phyloP scores from a whole-genome alignment of 2,113 vertebrate species.

The Ptychochromis oligacanthus region DNA sequence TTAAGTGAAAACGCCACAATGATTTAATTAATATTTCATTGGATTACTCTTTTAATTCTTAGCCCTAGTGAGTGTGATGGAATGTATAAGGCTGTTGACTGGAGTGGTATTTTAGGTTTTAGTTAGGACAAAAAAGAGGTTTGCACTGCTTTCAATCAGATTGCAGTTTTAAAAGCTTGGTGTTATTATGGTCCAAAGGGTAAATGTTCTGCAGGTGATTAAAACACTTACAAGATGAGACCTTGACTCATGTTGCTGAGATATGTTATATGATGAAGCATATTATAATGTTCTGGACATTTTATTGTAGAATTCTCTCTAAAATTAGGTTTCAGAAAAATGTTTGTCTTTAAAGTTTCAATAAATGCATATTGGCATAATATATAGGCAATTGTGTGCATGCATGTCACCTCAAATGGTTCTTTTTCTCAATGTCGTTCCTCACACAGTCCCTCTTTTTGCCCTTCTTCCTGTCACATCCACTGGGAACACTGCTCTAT shows the following conservation, averaged over 20 bases:
- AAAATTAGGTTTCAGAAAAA: not conserved
- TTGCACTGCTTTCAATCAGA: constrained; percentile 62
- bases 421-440: constrained; percentile 41
- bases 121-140: constrained; percentile 15
- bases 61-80: constrained; percentile 53
- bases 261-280: constrained; percentile 54
- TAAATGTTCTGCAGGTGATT: constrained; percentile 59
- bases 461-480: constrained; percentile 50
- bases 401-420: constrained; percentile 32
- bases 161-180: constrained; percentile 54
- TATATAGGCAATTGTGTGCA: constrained; percentile 9
- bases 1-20: constrained; percentile 90
- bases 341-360: not conserved
- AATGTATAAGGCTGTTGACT: constrained; percentile 57
- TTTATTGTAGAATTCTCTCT: not conserved
- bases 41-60: constrained; percentile 88
- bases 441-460: constrained; percentile 61
- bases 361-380: constrained; percentile 4
- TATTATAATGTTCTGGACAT: constrained; percentile 38
- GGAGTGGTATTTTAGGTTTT: constrained; percentile 60
- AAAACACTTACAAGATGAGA: constrained; percentile 59
- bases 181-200: constrained; percentile 43
- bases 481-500: constrained; percentile 50
- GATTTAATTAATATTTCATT: constrained; percentile 94
- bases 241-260: constrained; percentile 59